A percentile compares a stretch with the other conserved stretches of the same genome.
Evolutionary conservation across 2,888 invertebrate genomes (phyloP).

Genomic region (Gymnosoma rotundatum): DNA sequence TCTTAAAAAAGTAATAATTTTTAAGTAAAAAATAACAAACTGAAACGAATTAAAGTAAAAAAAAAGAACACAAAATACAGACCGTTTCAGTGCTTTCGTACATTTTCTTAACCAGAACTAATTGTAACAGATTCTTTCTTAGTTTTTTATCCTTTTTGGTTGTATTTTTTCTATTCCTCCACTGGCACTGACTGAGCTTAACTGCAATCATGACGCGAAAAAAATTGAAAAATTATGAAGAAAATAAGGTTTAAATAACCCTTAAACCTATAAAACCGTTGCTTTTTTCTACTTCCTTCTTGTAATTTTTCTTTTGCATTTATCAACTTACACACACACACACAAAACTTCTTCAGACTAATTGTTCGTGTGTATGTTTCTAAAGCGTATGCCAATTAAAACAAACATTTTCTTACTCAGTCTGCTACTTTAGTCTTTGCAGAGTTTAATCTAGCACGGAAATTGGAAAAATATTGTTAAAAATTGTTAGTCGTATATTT

Average conservation of each 20-base stretch:
- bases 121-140: conserved; percentile 79
- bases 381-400: conserved; percentile 59
- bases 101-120: conserved; percentile 77
- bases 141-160: conserved; percentile 24
- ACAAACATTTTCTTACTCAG: conserved; percentile 27
- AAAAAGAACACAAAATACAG: conserved; percentile 58
- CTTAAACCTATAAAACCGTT: conserved; percentile 53
- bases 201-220: conserved; percentile 72
- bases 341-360: not conserved
- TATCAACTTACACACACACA: not conserved
- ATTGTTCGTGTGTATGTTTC: not conserved
- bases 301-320: conserved; percentile 24
- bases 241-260: conserved; percentile 66
- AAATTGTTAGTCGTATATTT: conserved; percentile 30
- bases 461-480: conserved; percentile 57
- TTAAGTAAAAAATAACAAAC: conserved; percentile 21
- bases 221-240: conserved; percentile 63
- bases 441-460: conserved; percentile 41
- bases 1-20: conserved; percentile 33
- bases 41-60: conserved; percentile 45
- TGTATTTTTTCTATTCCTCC: conserved; percentile 14
- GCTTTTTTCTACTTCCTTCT: conserved; percentile 27
- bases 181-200: conserved; percentile 43
- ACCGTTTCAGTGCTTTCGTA: conserved; percentile 57
- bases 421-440: conserved; percentile 16